Evolutionary conservation across 30 jellyfish, hydroid and myxozoan genomes (phyloP), one percentile per base, ranked within the genome.

Genomic region (Hydractinia symbiolongicarpus): DNA sequence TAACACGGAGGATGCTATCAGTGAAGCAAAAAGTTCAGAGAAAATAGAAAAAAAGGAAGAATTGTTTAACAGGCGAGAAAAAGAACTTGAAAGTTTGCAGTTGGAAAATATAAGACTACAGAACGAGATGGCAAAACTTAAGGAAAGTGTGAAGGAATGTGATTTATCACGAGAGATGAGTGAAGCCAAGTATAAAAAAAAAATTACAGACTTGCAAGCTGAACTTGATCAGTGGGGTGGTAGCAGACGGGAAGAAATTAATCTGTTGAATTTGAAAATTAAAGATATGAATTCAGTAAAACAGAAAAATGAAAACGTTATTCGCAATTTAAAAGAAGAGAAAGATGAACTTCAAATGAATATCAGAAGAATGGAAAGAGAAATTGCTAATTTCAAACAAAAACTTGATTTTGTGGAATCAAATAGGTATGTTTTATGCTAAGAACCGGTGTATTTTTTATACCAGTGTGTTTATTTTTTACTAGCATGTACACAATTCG

Each of bases 321-420:
- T 64, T 51, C 19, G 40, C 19, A 64, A 64, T 51, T 13, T 64
- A 6, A 64, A 64, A 13, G 40, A 44, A 7, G 74, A 64, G 74
- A 64, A 64, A 51, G 19, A 64, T 13, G 74, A 64, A 7, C 40
- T 64, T 7, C 74, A 64, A 64, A 64, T 64, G 74, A 51, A 64
- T 64, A 51, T 64, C 8, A 44, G 40, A 1, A 44, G 74, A 64
- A 64, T 64, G 74, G 8, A 64, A 13, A 64, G 74, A 1, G 74
- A 64, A 64, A 64, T 64, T 51, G 7, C 74, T 4, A 64, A 64
- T 51, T 64, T 64, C 1, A 64, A 44, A 64, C 74, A 64, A 51
- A 4, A 64, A 6, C 74, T 64, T 64, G 74, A 64, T n/a, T 64
- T 64, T 13, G 16, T 51, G 40, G 74, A 64, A 64, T 64, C 74